phyloP scores from a whole-genome alignment of 2,113 vertebrate genomes.

The Carollia perspicillata region DNA sequence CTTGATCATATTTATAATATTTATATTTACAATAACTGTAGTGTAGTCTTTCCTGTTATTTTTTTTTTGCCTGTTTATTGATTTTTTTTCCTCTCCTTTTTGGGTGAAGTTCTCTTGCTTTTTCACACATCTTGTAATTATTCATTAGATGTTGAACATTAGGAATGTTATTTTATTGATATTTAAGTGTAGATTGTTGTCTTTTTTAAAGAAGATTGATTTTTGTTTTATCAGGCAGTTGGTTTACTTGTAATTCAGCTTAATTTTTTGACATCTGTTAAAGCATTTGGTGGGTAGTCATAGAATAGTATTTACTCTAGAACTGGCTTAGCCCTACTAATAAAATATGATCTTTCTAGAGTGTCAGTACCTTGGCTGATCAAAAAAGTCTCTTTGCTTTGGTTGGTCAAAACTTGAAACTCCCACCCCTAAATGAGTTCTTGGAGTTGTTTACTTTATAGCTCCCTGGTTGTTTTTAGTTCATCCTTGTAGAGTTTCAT shows the following conservation, averaged over 20 bases:
- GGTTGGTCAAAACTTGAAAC: neutral
- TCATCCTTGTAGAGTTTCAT: neutral
- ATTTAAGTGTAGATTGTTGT: neutral
- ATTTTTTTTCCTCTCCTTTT: neutral
- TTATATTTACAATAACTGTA: neutral
- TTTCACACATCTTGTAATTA: neutral
- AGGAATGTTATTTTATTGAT: neutral
- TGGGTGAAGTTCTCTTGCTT: neutral
- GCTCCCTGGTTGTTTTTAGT: neutral
- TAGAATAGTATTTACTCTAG: neutral
- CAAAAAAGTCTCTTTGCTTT: neutral
- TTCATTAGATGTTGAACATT: neutral
- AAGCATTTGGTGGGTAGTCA: neutral
- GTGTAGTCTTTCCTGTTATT: neutral
- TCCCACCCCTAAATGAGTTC: neutral
- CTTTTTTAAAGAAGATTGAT: neutral
- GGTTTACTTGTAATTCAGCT: neutral
- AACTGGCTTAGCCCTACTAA: neutral
- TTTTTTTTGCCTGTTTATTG: neutral
- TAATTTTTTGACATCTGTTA: neutral
- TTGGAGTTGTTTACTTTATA: neutral
- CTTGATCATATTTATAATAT: neutral
- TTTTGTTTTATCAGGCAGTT: neutral
- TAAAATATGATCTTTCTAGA: neutral
- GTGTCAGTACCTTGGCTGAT: neutral